Evolutionary conservation across 2,888 invertebrate genomes (phyloP), one percentile per base, ranked within the genome.

Genomic region (Plebejus anna): DNA sequence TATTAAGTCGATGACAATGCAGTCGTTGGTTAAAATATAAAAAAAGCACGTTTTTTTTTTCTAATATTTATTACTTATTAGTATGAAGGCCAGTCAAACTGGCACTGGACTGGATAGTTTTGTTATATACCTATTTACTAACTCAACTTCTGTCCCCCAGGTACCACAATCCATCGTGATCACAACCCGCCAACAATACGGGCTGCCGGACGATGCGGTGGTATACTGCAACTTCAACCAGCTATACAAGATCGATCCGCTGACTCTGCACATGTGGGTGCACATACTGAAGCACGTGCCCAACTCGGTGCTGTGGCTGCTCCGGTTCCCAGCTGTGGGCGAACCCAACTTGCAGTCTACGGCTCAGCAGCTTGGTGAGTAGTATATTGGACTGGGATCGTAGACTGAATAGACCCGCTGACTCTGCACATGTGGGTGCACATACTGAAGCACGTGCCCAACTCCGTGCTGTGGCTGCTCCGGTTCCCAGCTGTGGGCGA

Each of bases 161-260:
- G 66, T 66, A 0, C 99, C 99, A 0, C 97, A 98, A 84, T 98
- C 96, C 82, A 98, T 99, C 82, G 98, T 99, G 22, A 97, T 99
- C 79, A 99, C 99, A 1, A 98, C 99, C 0, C 95, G 99, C 75
- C 97, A 98, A 85, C 99, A 99, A 88, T 99, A 99, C 88, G 97
- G 98, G 9, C 91, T 99, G 78, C 99, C 99, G 0, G 99, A 99
- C 83, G 98, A 99, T 82, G 99, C 99, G 0, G 97, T 99, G 73
- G 98, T 99, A 2, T 99, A 98, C 88, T 99, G 99, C 88, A 99
- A 99, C 91, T 99, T 99, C 92, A 99, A 99, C 94, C 99, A 99
- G 87, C 95, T 99, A 78, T 99, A 99, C 92, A 99, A 99, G 95
- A 99, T 99, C 80, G 99, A 99, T 91, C 99, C 99, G 0, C 92